Conservation (phyloP, 2,113 vertebrate species). For the Euleptes europaea region DNA sequence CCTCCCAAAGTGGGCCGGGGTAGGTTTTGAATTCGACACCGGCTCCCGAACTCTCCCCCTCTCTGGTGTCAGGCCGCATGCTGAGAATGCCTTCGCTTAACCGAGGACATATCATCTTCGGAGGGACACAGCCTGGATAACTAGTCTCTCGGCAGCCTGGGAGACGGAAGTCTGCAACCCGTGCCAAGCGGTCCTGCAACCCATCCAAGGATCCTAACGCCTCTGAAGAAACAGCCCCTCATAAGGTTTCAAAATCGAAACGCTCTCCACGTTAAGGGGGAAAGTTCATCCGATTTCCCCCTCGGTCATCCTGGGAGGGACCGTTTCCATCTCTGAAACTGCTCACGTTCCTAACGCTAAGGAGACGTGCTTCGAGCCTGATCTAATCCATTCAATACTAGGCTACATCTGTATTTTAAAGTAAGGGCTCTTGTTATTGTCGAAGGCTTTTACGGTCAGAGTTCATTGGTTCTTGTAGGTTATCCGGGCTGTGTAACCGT, state of each 20-base stretch:
- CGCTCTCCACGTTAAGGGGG: background rate
- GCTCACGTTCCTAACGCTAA: background rate
- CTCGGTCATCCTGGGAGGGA: background rate
- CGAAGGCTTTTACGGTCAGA: too few relatives aligned
- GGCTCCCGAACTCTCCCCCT: background rate
- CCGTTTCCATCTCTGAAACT: background rate
- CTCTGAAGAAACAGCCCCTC: background rate
- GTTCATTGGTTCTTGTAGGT: too few relatives aligned
- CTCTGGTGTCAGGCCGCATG: conserved; percentile 4
- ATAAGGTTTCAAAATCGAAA: background rate
- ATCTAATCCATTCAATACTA: background rate
- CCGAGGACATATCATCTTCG: background rate
- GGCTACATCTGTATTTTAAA: background rate
- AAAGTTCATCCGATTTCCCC: background rate
- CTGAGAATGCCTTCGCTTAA: background rate
- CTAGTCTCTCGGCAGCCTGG: background rate
- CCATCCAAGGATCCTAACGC: background rate
- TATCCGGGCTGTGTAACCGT: too few relatives aligned
- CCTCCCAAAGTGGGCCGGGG: background rate
- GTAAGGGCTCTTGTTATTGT: too few relatives aligned
- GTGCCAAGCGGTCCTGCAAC: background rate
- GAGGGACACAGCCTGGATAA: background rate
- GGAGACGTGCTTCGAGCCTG: background rate
- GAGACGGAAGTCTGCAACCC: background rate
- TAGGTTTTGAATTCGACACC: conserved; percentile 9